Base-by-base conservation (phyloP, 2,888 invertebrate species). In the Eurytoma californica region DNA sequence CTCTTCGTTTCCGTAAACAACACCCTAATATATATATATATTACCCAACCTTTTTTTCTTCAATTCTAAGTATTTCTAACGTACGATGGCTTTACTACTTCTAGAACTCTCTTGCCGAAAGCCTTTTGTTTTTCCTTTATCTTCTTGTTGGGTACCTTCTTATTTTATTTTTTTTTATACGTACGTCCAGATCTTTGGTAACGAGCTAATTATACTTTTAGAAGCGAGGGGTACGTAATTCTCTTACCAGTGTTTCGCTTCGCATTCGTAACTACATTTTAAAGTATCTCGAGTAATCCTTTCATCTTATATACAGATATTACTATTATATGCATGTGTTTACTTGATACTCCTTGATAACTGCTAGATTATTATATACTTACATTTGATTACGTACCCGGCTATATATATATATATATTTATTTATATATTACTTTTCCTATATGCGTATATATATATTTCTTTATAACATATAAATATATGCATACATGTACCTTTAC, bases 211-310 rank as follows among this genome's bases (percentile, higher is more conserved):
- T n/a, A 39, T 68, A 55, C 18, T 63, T 65, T 51, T 3, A n/a
- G 79, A 82, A 83, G 78, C 82, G 81, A 84, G 87, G 85, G 88
- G 88, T 89, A 89, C 87, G 88, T 89, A 89, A 88, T 84, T 81
- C 80, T 85, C 85, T 83, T 85, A 84, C 86, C 84, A 88, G 84
- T 87, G 87, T 89, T 88, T 39, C 39, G 88, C 89, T 87, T 88
- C 87, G 88, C 88, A 89, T 89, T 79, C 85, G 87, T 87, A 86
- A 82, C 65, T 73, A 47, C 39, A 68, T 39, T 72, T 24, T 84
- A 82, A 83, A 84, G 82, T 86, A 85, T 84, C 76, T 83, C 84
- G 84, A 85, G 83, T 39, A 82, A 82, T 83, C 83, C 49, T 75
- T 60, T 39, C 39, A 39, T 39, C 39, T 39, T 72, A 76, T 61